Evolutionary conservation across 2,888 invertebrate species (phyloP), one percentile per base, ranked within the genome.

Genomic region (Laothoe populi): DNA sequence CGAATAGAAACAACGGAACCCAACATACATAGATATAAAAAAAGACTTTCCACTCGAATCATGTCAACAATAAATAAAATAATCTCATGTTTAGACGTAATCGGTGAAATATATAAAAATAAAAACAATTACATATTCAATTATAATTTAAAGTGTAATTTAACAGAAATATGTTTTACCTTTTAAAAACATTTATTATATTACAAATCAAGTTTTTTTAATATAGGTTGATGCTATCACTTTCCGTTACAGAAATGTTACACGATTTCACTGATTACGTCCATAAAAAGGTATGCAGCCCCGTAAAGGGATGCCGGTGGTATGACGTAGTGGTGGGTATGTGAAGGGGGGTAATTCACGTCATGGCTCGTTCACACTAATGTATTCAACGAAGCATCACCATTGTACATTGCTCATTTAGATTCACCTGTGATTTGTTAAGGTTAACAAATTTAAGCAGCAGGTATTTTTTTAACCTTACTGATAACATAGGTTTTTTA

Each of bases 21-120:
- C 66, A 75, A 70, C 69, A 76, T n/a, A n/a, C 65, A 75, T 65
- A 60, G 35, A 59, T 40, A 62, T 42, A 70, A 70, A 63, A 67
- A 62, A 65, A 70, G 58, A 62, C 64, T 26, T 63, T 49, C 42
- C 31, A 53, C 16, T 23, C 31, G 8, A 26, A 66, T 66, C 65
- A 65, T 62, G 74, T 81, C 74, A 71, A 78, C 82, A 85, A 84
- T 83, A 86, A 87, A 88, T 82, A 88, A 90, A 90, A 90, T 91
- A 91, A 92, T 91, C 91, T 91, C 90, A 78, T 74, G 64, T 70
- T 65, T 62, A 10, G 53, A 35, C 35, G 35, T 53, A 31, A 53
- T 68, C 44, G 65, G 81, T 75, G 76, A 81, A 86, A 80, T 71
- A 84, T 83, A 82, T 79, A 81, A 81, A 74, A 65, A 60, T 60